A percentile compares a stretch with the other conserved stretches of the same genome.
Conservation (phyloP, 1,140 invertebrate species). For the Nephotettix cincticeps region DNA sequence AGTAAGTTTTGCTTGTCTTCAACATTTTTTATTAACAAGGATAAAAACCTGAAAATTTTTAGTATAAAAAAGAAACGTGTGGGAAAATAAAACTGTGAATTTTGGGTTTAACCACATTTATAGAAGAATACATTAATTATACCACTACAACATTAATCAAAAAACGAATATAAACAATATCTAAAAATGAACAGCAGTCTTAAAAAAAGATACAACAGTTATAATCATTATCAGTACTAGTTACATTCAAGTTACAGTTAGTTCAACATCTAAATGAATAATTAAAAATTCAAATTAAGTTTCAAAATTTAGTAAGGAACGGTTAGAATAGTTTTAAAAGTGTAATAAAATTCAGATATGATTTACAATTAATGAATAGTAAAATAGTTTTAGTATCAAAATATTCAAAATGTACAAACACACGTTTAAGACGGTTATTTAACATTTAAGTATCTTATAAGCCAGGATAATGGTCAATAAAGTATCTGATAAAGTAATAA, state of each 20-base stretch:
- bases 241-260: neutral
- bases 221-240: no score
- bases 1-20: no score
- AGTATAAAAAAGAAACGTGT: no score
- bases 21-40: no score
- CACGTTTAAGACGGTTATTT: neutral
- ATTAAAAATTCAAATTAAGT: neutral
- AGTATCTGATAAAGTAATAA: no score
- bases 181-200: conserved; percentile 8
- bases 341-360: neutral
- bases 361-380: neutral
- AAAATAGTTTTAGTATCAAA: neutral
- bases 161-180: neutral
- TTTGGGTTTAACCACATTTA: conserved; percentile 3
- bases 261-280: neutral
- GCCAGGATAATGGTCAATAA: neutral
- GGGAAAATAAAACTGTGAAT: neutral
- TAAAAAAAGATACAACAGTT: neutral
- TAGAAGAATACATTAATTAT: conserved; percentile 17
- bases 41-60: no score
- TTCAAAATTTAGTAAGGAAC: neutral
- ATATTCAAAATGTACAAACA: no score
- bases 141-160: conserved; percentile 21
- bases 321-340: neutral
- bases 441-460: neutral